Evolutionary conservation across 92 coral and sea anemone genomes (phyloP).

Genomic region (Desmophyllum pertusum): DNA sequence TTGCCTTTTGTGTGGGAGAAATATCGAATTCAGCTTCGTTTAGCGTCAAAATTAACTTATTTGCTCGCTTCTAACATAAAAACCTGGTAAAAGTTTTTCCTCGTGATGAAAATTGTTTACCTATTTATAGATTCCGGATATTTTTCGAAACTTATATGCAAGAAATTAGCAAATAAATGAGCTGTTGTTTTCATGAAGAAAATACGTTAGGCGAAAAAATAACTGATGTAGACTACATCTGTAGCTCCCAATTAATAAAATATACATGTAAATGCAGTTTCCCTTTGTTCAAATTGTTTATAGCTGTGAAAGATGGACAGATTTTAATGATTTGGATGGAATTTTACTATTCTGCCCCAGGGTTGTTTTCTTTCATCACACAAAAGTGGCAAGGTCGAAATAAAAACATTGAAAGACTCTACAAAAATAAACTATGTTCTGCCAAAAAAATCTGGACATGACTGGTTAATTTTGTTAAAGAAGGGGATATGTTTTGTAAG

Average conservation of each 20-base stretch:
- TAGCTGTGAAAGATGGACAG: background rate
- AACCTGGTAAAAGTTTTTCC: background rate
- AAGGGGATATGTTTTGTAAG: background rate
- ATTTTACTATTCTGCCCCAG: background rate
- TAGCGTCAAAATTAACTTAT: background rate
- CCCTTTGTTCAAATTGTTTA: background rate
- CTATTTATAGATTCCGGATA: background rate
- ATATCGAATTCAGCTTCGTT: background rate
- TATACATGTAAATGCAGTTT: background rate
- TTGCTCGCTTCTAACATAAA: background rate
- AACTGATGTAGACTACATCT: background rate
- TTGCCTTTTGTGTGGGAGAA: slow-evolving; percentile 3
- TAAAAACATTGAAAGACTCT: background rate
- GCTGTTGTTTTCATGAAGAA: background rate
- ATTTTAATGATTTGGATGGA: background rate
- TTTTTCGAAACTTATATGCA: background rate
- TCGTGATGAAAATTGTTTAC: background rate
- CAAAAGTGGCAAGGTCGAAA: background rate
- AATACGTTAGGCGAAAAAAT: background rate
- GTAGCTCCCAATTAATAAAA: background rate
- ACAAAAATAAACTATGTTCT: background rate
- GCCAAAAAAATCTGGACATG: no score
- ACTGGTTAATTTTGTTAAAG: no score
- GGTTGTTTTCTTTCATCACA: slow-evolving; percentile 10
- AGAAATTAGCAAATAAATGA: slow-evolving; percentile 3